Evolutionary conservation across 2,113 vertebrate genomes (phyloP), one percentile per base, ranked within the genome.

Genomic region (Martes martes): DNA sequence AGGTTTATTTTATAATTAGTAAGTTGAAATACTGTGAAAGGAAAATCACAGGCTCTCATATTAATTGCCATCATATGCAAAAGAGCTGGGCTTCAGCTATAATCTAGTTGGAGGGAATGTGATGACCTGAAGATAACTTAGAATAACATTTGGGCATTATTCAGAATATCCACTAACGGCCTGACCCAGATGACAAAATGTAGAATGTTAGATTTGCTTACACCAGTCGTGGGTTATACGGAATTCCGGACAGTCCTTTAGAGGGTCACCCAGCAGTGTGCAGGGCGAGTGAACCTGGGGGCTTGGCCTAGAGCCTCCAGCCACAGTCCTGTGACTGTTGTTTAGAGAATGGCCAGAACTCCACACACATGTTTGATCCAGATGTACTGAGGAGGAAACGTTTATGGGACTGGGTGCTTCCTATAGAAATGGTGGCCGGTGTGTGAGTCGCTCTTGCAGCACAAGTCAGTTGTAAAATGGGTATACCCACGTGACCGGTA

Each of bases 1-100:
- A 90, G 21, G 94, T 95, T 94, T 47, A 91, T 84, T 85, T 96
- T 92, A 80, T 90, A 90, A 94, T 89, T 33, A 96, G 71, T 88
- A 94, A 96, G 39, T 85, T 96, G 26, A 95, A 97, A 95, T 55
- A 73, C 94, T 78, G 79, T 47, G 45, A 82, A 96, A 73, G 26
- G 42, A 93, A 98, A 93, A 91, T 89, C 18, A 47, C 28, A 67
- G 45, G 14, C 67, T 97, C 24, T 59, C 50, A 14, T 76, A 52
- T 59, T 92, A 94, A 95, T 84, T 78, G 47, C 14, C 59, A 89
- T 95, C 50, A 74, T 93, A 28, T 73, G 67, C 50, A 95, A 88
- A 92, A 96, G 50, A 93, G 71, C 16, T 55, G 33, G 67, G 55
- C 71, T n/a, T 89, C 67, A 89, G 84, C 67, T 74, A 4, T 93